Evolutionary conservation across 2,797 vertebrate species (phyloP).

Genomic region (Artibeus lituratus): DNA sequence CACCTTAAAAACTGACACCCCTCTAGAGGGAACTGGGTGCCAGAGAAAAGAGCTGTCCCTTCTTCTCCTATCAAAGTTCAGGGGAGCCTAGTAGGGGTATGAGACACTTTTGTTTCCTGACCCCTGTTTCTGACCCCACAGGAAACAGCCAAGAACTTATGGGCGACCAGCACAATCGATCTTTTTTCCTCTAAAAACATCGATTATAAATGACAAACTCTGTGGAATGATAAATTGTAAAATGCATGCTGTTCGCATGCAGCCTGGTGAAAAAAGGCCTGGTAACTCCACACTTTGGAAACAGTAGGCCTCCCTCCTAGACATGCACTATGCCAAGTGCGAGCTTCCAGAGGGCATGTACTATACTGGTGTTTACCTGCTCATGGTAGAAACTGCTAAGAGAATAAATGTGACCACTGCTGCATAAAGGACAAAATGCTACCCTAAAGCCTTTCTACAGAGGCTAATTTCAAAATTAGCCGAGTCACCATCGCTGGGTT

Average conservation of each 20-base stretch:
- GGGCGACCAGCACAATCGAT: conserved; percentile 25
- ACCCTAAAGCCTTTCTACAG: not conserved
- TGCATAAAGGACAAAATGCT: conserved; percentile 9
- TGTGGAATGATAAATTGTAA: conserved; percentile 15
- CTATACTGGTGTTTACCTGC: not conserved
- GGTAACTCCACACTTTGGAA: conserved; percentile 3
- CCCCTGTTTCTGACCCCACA: conserved; percentile 25
- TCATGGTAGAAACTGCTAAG: not conserved
- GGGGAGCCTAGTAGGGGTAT: not conserved
- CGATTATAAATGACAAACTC: conserved; percentile 43
- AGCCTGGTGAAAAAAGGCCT: not conserved
- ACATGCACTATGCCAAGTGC: not conserved
- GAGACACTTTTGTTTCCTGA: conserved; percentile 35
- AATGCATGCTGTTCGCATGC: conserved; percentile 36
- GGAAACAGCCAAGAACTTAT: conserved; percentile 35
- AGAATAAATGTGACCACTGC: conserved; percentile 8
- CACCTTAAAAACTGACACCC: not conserved
- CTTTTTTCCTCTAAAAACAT: conserved; percentile 42
- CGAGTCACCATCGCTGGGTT: not conserved
- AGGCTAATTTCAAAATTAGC: not conserved
- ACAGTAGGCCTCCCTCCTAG: not conserved
- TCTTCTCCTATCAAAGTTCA: not conserved
- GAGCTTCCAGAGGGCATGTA: not conserved
- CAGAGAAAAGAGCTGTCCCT: not conserved
- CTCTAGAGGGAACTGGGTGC: not conserved